These are phyloP conservation scores for Caenorhabditis uteleia DNA, from an alignment of 2,888 invertebrate genomes.

Conservation along the genomic window DNA sequence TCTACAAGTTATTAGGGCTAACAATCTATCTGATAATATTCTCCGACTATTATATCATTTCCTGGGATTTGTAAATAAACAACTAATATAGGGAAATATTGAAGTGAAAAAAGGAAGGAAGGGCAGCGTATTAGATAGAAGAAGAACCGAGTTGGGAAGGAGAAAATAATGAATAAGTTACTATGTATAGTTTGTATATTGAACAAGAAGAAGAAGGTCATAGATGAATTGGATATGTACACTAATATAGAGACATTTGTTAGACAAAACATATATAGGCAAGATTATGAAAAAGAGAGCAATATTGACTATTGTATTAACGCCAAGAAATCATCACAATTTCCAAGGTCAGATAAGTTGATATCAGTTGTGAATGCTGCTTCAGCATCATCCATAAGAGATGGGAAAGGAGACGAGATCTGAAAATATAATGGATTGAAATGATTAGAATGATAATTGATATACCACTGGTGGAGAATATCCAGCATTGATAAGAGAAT, in stretches of 20 bases:
- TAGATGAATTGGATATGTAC: not conserved
- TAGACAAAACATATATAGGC: too few species aligned
- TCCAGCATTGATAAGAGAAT: conserved; percentile 40
- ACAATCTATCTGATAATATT: not conserved
- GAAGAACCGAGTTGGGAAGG: not conserved
- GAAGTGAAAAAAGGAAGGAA: too few species aligned
- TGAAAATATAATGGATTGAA: conserved; percentile 3
- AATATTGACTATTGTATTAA: conserved; percentile 7
- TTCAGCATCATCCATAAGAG: conserved; percentile 37
- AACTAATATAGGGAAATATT: too few species aligned
- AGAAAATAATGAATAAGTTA: too few species aligned
- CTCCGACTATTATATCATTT: too few species aligned
- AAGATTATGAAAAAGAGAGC: too few species aligned
- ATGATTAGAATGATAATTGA: not conserved
- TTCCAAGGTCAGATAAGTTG: conserved; percentile 22
- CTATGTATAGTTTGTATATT: too few species aligned
- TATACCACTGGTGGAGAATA: conserved; percentile 44
- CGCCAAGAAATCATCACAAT: conserved; percentile 23
- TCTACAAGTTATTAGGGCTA: too few species aligned
- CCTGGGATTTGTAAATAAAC: too few species aligned
- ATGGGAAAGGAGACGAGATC: conserved; percentile 42
- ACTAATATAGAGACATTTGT: too few species aligned
- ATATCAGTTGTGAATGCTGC: conserved; percentile 19
- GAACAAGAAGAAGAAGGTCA: not conserved
- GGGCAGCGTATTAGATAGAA: not conserved